Evolutionary conservation across 2,113 vertebrate genomes (phyloP).

Genomic region (Misgurnus mizolepis): DNA sequence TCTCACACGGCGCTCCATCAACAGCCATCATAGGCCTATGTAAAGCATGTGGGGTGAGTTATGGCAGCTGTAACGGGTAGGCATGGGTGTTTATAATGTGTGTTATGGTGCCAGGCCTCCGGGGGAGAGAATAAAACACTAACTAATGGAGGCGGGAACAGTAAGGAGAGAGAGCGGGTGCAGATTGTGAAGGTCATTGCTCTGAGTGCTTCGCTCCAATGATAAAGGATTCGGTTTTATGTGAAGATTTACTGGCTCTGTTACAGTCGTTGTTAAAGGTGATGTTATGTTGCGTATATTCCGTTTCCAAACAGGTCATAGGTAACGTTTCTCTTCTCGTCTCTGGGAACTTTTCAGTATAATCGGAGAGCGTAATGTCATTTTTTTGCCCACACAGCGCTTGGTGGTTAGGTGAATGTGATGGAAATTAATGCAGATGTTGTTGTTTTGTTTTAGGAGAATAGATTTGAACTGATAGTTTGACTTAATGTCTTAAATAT

Average conservation of each 20-base stretch:
- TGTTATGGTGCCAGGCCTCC: constrained; percentile 38
- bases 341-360: neutral
- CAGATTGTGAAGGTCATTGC: constrained; percentile 43
- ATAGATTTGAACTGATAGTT: no score
- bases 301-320: constrained; percentile 10
- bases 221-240: constrained; percentile 32
- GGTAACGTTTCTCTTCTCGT: neutral
- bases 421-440: neutral
- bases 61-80: constrained; percentile 41
- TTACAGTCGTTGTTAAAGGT: constrained; percentile 37
- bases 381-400: neutral
- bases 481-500: no score
- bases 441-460: neutral
- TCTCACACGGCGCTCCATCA: constrained; percentile 33
- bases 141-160: constrained; percentile 45
- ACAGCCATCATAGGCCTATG: constrained; percentile 32
- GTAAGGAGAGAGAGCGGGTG: constrained; percentile 35
- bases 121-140: constrained; percentile 41
- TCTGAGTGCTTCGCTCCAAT: constrained; percentile 9
- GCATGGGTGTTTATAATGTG: constrained; percentile 44
- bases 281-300: constrained; percentile 16
- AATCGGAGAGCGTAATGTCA: neutral
- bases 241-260: constrained; percentile 9
- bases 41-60: constrained; percentile 41
- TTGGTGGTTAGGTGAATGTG: neutral